These are phyloP conservation scores for Drosophila carrolli DNA, from an alignment of 1,140 invertebrate genomes.

Conservation along the genomic window DNA sequence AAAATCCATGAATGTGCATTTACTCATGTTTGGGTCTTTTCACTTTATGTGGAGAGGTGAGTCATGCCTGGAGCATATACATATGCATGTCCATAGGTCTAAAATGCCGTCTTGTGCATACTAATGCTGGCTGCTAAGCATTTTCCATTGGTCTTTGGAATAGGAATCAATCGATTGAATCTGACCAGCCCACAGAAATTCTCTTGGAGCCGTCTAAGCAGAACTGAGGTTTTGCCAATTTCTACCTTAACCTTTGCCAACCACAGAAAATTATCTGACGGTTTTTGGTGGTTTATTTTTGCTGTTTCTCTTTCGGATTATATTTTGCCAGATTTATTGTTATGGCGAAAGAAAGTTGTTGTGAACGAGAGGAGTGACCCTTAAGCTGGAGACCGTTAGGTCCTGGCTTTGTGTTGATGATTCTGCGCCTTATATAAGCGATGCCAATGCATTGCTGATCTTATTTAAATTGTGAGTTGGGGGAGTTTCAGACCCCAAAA, in stretches of 20 bases:
- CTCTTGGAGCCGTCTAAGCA: slow-evolving; percentile 1
- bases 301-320: slow-evolving; percentile 6
- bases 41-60: slow-evolving; percentile 40
- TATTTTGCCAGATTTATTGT: slow-evolving; percentile 31
- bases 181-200: neutral
- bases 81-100: slow-evolving; percentile 9
- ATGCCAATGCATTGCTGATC: slow-evolving; percentile 9
- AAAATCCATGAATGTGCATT: slow-evolving; percentile 78
- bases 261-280: slow-evolving; percentile 13
- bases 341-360: slow-evolving; percentile 35
- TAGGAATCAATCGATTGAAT: slow-evolving; percentile 12
- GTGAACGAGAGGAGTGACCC: slow-evolving; percentile 37
- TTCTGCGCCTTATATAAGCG: slow-evolving; percentile 13
- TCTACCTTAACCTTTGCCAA: slow-evolving; percentile 53
- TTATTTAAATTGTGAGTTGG: neutral
- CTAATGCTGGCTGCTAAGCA: slow-evolving; percentile 22
- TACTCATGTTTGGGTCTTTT: slow-evolving; percentile 71
- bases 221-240: slow-evolving; percentile 22
- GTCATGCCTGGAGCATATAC: slow-evolving; percentile 27
- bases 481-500: slow-evolving; percentile 7
- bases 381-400: slow-evolving; percentile 27
- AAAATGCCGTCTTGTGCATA: slow-evolving; percentile 25
- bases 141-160: slow-evolving; percentile 19
- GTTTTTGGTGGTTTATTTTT: slow-evolving; percentile 20
- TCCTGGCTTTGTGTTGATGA: slow-evolving; percentile 5